Evolutionary conservation across 2,797 vertebrate species (phyloP).

Genomic region (Dryobates pubescens): DNA sequence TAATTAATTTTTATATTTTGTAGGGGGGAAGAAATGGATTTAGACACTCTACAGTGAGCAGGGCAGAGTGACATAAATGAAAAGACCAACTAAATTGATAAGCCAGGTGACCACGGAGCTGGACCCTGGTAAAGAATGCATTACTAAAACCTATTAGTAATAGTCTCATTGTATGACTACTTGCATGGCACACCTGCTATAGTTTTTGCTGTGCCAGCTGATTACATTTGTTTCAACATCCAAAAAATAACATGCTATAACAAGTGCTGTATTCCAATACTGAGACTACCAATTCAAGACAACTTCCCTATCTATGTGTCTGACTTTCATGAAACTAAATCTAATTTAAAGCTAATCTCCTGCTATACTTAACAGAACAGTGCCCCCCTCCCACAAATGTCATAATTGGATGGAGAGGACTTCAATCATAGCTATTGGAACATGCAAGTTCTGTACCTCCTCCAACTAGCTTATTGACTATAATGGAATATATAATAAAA

Average conservation of each 20-base stretch:
- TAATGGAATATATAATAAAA: conserved; percentile 22
- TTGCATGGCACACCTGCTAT: not conserved
- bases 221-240: conserved; percentile 19
- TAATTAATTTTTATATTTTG: not conserved
- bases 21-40: not conserved
- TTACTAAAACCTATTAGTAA: not conserved
- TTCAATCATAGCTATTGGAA: conserved; percentile 7
- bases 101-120: not conserved
- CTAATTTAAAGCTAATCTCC: conserved; percentile 41
- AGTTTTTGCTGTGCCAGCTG: not conserved
- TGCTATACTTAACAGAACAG: conserved; percentile 35
- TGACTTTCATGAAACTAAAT: conserved; percentile 41
- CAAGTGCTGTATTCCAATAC: conserved; percentile 19
- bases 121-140: not conserved
- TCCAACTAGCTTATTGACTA: conserved; percentile 35
- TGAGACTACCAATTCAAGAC: conserved; percentile 19
- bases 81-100: not conserved
- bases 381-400: not conserved
- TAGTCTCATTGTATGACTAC: not conserved
- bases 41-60: not conserved
- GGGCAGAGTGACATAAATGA: not conserved
- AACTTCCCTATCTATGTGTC: not conserved
- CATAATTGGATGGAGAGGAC: not conserved
- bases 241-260: not conserved
- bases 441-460: conserved; percentile 31